Conservation (phyloP, 2,888 invertebrate genomes). For the Dermolepida albohirtum region DNA sequence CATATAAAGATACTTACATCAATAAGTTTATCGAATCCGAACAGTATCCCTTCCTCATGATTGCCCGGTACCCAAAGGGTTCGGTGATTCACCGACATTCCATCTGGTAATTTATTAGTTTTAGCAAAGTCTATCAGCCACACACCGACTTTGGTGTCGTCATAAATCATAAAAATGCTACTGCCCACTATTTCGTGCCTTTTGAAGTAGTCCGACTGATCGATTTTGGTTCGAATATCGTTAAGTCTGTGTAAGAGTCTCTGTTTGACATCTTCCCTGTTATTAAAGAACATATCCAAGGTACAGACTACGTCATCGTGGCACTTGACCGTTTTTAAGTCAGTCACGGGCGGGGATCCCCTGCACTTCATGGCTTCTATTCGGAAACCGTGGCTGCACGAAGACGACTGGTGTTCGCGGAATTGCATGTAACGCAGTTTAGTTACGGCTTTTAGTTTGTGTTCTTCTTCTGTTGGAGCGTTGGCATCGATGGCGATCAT, state of each 20-base stretch:
- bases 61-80: constrained; percentile 92
- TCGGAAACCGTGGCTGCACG: constrained; percentile 92
- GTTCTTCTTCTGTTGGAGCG: constrained; percentile 89
- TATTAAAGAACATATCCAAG: constrained; percentile 80
- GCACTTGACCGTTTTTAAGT: constrained; percentile 88
- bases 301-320: constrained; percentile 75
- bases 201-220: constrained; percentile 86
- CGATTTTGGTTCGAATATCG: constrained; percentile 82
- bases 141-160: constrained; percentile 86
- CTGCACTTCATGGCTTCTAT: constrained; percentile 95
- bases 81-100: constrained; percentile 80
- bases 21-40: constrained; percentile 92
- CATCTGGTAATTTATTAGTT: constrained; percentile 80
- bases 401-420: constrained; percentile 92
- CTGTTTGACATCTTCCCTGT: constrained; percentile 73
- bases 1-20: constrained; percentile 62
- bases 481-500: constrained; percentile 92
- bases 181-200: constrained; percentile 94
- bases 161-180: constrained; percentile 94
- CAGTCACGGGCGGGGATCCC: constrained; percentile 84
- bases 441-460: constrained; percentile 85
- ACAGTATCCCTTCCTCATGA: constrained; percentile 95
- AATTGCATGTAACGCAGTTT: constrained; percentile 98
- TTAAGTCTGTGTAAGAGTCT: constrained; percentile 80
- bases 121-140: constrained; percentile 99